A percentile compares a stretch with the other conserved stretches of the same genome.
Conservation (phyloP, 1,140 invertebrate species). For the Melanaphis sacchari region DNA sequence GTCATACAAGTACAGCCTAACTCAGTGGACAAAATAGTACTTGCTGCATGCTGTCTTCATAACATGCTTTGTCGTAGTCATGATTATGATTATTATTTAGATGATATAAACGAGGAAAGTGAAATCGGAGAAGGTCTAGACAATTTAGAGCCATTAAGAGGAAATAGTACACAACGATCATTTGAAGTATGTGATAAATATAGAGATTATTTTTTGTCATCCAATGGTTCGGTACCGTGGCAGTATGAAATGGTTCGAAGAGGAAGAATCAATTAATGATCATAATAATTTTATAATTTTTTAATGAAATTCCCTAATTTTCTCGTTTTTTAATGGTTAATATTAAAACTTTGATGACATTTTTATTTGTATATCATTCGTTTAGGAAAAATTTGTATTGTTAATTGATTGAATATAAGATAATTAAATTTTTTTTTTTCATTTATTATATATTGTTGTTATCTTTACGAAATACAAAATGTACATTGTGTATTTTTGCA, state of each 20-base stretch:
- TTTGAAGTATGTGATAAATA: not conserved
- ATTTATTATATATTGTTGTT: too few species aligned
- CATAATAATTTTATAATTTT: not conserved
- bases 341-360: not conserved
- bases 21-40: slow-evolving; percentile 59
- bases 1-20: slow-evolving; percentile 52
- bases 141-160: not conserved
- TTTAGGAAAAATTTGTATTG: not conserved
- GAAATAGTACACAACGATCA: not conserved
- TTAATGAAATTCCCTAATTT: not conserved
- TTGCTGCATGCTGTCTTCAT: slow-evolving; percentile 61
- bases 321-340: not conserved
- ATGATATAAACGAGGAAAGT: not conserved
- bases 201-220: slow-evolving; percentile 22
- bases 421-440: too few species aligned
- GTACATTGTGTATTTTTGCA: too few species aligned
- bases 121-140: not conserved
- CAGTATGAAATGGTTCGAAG: slow-evolving; percentile 41
- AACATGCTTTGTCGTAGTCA: slow-evolving; percentile 60
- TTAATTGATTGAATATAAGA: not conserved
- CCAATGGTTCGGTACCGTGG: slow-evolving; percentile 15
- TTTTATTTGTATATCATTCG: not conserved
- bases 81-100: slow-evolving; percentile 10
- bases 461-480: too few species aligned
- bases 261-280: not conserved